Evolutionary conservation across 2,888 invertebrate species (phyloP).

Genomic region (Gymnocheta viridis): DNA sequence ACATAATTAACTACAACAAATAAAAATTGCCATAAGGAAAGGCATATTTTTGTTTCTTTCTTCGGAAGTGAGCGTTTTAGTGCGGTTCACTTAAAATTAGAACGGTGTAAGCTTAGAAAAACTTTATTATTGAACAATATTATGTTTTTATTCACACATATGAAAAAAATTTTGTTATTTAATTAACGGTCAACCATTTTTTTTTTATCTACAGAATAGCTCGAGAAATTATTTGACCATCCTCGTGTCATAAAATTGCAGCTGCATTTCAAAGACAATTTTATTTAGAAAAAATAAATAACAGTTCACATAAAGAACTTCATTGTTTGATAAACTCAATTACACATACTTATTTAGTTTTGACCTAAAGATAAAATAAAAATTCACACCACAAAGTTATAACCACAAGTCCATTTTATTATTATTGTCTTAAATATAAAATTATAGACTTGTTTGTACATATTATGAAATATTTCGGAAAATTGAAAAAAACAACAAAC

Average conservation of each 20-base stretch:
- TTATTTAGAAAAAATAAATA: not conserved
- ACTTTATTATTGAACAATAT: no score
- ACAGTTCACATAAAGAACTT: constrained; percentile 7
- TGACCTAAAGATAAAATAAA: constrained; percentile 42
- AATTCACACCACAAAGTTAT: constrained; percentile 27
- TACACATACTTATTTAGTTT: not conserved
- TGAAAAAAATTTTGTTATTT: no score
- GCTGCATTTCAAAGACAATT: not conserved
- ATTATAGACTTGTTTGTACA: not conserved
- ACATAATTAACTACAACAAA: no score
- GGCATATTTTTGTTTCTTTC: no score
- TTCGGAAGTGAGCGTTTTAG: no score
- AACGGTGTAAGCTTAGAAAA: no score
- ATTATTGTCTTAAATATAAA: not conserved
- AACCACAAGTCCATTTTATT: constrained; percentile 14
- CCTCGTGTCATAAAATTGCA: not conserved
- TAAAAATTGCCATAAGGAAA: no score
- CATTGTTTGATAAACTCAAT: constrained; percentile 19
- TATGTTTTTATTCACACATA: no score
- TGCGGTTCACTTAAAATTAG: no score
- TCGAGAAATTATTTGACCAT: not conserved
- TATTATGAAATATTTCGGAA: constrained; percentile 47
- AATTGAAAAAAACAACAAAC: constrained; percentile 5
- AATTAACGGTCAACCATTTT: no score
- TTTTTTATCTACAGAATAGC: not conserved